Percentiles rank a stretch among this genome's conserved stretches.
Conservation (phyloP, 2,888 invertebrate species). For the Ferrisia virgata region DNA sequence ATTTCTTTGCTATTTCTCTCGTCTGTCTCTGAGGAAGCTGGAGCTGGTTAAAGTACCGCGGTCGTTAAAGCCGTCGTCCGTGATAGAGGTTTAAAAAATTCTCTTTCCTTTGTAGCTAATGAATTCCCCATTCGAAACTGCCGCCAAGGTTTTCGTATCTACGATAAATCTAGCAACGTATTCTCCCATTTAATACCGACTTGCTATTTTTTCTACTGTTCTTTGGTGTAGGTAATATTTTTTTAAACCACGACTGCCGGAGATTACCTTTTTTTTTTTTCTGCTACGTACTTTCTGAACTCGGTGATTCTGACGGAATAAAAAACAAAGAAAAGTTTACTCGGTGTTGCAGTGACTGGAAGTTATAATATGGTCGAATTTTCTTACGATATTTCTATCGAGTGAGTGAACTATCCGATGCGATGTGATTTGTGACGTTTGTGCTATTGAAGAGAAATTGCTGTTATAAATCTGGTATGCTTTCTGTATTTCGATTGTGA, state of each 20-base stretch:
- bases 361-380: too few relatives aligned
- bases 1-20: background rate
- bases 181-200: background rate
- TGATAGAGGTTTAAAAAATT: slow-evolving; percentile 1
- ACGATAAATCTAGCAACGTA: background rate
- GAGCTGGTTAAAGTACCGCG: background rate
- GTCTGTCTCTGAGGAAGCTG: background rate
- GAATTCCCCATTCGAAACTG: background rate
- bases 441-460: too few relatives aligned
- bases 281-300: background rate
- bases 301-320: background rate
- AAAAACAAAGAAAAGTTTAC: background rate
- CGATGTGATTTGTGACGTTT: background rate
- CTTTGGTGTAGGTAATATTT: background rate
- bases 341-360: too few relatives aligned
- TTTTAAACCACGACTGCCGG: background rate
- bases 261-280: background rate
- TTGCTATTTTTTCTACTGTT: background rate
- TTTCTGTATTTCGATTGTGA: too few relatives aligned
- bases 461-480: too few relatives aligned
- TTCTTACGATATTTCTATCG: too few relatives aligned
- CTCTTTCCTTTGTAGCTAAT: background rate
- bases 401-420: background rate
- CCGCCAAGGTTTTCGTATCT: background rate
- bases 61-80: background rate